Conservation (phyloP, 2,797 vertebrate species). For the Acanthurus lineatus region DNA sequence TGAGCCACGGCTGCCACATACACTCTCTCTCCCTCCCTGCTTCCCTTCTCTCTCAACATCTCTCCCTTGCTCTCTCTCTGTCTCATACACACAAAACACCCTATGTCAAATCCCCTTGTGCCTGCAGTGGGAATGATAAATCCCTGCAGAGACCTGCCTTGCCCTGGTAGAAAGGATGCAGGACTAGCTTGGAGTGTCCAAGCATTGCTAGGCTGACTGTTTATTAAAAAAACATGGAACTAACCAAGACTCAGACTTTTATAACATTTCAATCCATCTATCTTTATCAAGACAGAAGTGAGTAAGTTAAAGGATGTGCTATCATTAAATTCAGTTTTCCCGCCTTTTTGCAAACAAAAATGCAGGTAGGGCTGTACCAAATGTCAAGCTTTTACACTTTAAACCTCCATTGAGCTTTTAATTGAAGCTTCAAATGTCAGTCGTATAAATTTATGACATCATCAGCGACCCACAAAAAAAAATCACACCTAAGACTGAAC, state of each 20-base stretch:
- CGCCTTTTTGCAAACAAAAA: conserved; percentile 12
- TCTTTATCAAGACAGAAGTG: conserved; percentile 1
- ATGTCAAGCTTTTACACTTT: no score
- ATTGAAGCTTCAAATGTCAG: no score
- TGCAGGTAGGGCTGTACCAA: background rate
- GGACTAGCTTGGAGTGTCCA: conserved; percentile 39
- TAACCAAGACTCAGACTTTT: conserved; percentile 18
- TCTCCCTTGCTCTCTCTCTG: conserved; percentile 23
- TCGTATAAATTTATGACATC: no score
- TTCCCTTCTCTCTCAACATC: conserved; percentile 9
- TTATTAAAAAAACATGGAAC: conserved; percentile 25
- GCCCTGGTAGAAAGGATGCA: conserved; percentile 55
- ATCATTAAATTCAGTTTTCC: conserved; percentile 11
- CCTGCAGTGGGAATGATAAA: conserved; percentile 76
- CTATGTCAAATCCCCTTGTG: conserved; percentile 75
- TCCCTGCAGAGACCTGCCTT: conserved; percentile 70
- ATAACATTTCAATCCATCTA: conserved; percentile 25
- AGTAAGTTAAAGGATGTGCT: conserved; percentile 10
- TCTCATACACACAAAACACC: conserved; percentile 56
- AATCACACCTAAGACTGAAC: no score
- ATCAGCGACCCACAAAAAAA: no score
- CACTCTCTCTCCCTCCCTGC: conserved; percentile 47
- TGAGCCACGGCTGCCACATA: conserved; percentile 78
- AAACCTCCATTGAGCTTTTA: no score
- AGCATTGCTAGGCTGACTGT: conserved; percentile 30